Percentiles rank a stretch among this genome's conserved stretches.
These are phyloP conservation scores for Microcebus lehilahytsara DNA, from an alignment of 2,113 vertebrate genomes.

Conservation along the genomic window DNA sequence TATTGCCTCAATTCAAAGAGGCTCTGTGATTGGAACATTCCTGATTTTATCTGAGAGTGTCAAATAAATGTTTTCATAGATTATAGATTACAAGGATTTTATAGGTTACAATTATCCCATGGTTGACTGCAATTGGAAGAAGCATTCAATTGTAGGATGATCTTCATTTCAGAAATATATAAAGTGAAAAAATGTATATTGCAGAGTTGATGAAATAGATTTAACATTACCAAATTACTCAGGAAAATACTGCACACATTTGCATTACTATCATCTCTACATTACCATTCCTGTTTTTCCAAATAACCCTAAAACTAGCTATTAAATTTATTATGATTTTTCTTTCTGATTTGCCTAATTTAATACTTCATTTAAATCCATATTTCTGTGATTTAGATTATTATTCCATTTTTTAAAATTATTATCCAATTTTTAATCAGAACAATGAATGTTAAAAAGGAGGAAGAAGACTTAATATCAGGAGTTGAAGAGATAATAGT, in stretches of 20 bases:
- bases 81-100: neutral
- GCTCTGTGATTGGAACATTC: neutral
- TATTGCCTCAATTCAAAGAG: neutral
- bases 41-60: neutral
- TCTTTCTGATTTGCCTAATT: neutral
- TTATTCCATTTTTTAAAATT: neutral
- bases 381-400: neutral
- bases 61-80: neutral
- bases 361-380: neutral
- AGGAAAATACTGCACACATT: neutral
- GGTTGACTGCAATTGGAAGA: neutral
- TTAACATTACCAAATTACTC: neutral
- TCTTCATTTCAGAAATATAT: neutral
- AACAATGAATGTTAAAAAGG: neutral
- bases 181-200: neutral
- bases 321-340: neutral
- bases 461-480: neutral
- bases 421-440: neutral
- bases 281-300: neutral
- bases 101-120: neutral
- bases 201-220: neutral
- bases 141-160: neutral
- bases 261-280: neutral
- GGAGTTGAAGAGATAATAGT: neutral
- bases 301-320: neutral